phyloP scores from a whole-genome alignment of 2,113 vertebrate species.

The Formicarius rufipectus region DNA sequence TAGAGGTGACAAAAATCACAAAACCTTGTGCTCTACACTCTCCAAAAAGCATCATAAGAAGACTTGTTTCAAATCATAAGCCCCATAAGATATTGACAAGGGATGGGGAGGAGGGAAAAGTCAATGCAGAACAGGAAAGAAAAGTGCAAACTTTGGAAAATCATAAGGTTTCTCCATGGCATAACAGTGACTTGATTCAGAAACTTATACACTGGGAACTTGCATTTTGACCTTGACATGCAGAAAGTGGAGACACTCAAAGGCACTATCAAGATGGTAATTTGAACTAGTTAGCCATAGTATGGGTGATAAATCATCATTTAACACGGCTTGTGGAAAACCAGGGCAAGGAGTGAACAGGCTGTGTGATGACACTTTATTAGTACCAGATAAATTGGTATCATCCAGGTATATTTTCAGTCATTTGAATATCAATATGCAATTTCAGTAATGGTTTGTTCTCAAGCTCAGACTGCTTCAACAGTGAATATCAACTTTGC shows the following conservation, averaged over 20 bases:
- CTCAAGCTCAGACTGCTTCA: not conserved
- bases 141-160: not conserved
- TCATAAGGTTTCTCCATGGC: not conserved
- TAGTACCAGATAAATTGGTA: not conserved
- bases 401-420: not conserved
- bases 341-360: not conserved
- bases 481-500: not conserved
- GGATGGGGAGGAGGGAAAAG: not conserved
- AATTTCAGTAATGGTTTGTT: not conserved
- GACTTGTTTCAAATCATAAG: not conserved
- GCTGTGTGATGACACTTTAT: not conserved
- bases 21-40: not conserved
- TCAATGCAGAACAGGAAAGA: not conserved
- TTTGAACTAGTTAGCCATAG: not conserved
- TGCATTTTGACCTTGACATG: not conserved
- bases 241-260: not conserved
- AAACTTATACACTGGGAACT: not conserved
- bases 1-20: not conserved
- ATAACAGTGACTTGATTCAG: not conserved
- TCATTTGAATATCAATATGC: not conserved
- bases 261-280: not conserved
- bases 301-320: not conserved
- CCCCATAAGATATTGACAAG: not conserved
- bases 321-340: not conserved
- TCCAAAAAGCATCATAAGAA: not conserved